These are phyloP conservation scores for Lepidonotus clava DNA, from an alignment of 2,888 invertebrate species.

Conservation along the genomic window DNA sequence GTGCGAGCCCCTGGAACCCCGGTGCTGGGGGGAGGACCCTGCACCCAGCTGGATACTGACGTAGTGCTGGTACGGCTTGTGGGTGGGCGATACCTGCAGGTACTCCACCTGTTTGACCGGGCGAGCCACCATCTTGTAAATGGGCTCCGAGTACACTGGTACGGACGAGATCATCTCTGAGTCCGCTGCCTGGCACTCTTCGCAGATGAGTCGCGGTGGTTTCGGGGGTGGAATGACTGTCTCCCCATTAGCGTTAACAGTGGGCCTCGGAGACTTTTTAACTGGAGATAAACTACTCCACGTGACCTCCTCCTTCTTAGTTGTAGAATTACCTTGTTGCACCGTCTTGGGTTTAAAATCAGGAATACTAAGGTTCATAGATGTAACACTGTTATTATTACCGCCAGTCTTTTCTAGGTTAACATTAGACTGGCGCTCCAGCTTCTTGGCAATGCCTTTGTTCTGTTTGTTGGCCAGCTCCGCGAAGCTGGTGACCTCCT, in stretches of 20 bases:
- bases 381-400: too few relatives aligned
- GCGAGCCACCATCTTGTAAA: constrained; percentile 47
- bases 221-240: constrained; percentile 54
- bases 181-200: constrained; percentile 29
- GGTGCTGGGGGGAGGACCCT: background rate
- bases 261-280: background rate
- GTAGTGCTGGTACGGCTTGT: constrained; percentile 10
- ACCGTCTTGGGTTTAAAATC: background rate
- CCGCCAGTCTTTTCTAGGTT: too few relatives aligned
- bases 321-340: background rate
- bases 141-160: constrained; percentile 15
- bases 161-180: constrained; percentile 17
- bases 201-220: constrained; percentile 55
- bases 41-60: constrained; percentile 8
- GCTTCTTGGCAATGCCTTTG: background rate
- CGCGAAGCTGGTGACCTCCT: constrained; percentile 12
- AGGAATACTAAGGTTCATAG: background rate
- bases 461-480: constrained; percentile 32
- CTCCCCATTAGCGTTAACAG: background rate
- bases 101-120: constrained; percentile 60
- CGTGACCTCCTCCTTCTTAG: background rate
- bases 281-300: background rate
- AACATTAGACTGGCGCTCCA: background rate
- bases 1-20: background rate
- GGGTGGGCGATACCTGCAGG: constrained; percentile 60